Conservation (phyloP, 2,888 invertebrate genomes). For the Sinotaia quadrata region DNA sequence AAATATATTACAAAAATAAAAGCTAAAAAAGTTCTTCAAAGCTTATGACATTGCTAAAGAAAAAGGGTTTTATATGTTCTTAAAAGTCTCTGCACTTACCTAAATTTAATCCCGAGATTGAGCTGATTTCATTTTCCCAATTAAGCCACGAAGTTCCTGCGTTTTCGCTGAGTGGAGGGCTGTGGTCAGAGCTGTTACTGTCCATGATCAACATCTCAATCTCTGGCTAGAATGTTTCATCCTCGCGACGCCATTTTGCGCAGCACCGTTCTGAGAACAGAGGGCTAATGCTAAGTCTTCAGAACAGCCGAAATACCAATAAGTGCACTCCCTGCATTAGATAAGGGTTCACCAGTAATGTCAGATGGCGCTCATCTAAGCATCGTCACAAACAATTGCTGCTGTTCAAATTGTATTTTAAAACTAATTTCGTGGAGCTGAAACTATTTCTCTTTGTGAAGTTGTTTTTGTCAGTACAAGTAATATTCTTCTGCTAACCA, state of each 20-base stretch:
- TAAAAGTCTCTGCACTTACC: slow-evolving; percentile 37
- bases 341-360: neutral
- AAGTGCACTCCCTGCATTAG: neutral
- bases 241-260: slow-evolving; percentile 32
- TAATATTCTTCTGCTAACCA: too few species aligned
- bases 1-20: too few species aligned
- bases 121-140: slow-evolving; percentile 54
- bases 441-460: too few species aligned
- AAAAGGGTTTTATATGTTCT: neutral
- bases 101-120: slow-evolving; percentile 47
- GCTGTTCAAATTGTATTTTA: too few species aligned
- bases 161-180: slow-evolving; percentile 56
- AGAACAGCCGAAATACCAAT: slow-evolving; percentile 35
- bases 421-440: too few species aligned
- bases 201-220: slow-evolving; percentile 37
- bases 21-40: neutral
- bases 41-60: neutral
- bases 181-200: slow-evolving; percentile 51
- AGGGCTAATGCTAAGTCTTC: slow-evolving; percentile 17
- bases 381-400: too few species aligned
- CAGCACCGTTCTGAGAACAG: slow-evolving; percentile 7
- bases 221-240: neutral
- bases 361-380: too few species aligned
- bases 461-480: too few species aligned
- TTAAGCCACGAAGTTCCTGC: slow-evolving; percentile 54